A percentile compares a stretch with the other conserved stretches of the same genome.
Conservation (phyloP, 2,797 vertebrate genomes). For the Forpus xanthops region DNA sequence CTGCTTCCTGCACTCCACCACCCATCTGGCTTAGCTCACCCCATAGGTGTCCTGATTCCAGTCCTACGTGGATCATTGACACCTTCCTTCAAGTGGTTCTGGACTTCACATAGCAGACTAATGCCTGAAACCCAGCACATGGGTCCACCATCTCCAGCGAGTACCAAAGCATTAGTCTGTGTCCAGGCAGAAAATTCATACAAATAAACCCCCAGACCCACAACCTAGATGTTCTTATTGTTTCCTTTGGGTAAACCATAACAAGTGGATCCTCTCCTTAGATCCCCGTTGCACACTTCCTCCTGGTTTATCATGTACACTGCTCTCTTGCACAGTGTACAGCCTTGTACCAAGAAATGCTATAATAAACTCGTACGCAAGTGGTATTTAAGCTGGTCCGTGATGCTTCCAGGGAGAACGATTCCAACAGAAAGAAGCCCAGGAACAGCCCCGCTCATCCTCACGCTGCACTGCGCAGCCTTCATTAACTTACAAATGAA, state of each 20-base stretch:
- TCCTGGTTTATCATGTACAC: not conserved
- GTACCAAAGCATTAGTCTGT: not conserved
- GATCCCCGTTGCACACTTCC: not conserved
- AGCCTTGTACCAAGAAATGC: not conserved
- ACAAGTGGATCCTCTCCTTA: not conserved
- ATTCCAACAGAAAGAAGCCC: not conserved
- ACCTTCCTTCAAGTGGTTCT: not conserved
- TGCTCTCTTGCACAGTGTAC: not conserved
- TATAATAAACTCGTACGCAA: not conserved
- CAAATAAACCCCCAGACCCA: not conserved
- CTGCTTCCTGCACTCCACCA: not conserved
- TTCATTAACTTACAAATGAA: constrained; percentile 34
- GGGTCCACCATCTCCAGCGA: not conserved
- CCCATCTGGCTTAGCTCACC: not conserved
- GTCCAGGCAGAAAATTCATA: not conserved
- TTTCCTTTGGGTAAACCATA: not conserved
- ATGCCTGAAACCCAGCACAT: accelerated
- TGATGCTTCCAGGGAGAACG: not conserved
- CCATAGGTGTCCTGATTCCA: not conserved
- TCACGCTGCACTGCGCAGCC: not conserved
- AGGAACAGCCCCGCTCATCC: not conserved
- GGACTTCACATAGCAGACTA: not conserved
- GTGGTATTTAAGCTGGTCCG: not conserved
- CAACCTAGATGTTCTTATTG: not conserved
- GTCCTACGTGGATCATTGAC: not conserved